Evolutionary conservation across 2,888 invertebrate genomes (phyloP).

Genomic region (Gandaritis pyraliata): DNA sequence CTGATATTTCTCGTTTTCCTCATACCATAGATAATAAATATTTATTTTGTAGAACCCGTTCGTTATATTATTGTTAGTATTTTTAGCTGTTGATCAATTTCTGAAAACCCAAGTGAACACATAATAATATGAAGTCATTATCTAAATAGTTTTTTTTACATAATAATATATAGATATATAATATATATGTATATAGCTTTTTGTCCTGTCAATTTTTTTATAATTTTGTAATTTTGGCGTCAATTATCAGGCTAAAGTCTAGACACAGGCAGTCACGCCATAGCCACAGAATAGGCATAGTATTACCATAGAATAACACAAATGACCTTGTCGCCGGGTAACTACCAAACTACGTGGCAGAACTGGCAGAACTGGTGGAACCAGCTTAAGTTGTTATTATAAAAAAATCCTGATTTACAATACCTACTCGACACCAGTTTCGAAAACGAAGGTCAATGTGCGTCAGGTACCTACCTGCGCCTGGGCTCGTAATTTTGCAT

Average conservation of each 20-base stretch:
- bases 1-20: slow-evolving; percentile 10
- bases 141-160: not conserved
- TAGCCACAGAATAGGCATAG: too few species aligned
- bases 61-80: not conserved
- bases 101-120: not conserved
- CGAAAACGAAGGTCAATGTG: slow-evolving; percentile 14
- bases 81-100: slow-evolving; percentile 2
- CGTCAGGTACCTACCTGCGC: slow-evolving; percentile 22
- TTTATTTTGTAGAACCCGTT: slow-evolving; percentile 3
- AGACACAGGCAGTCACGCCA: not conserved
- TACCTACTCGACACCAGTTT: slow-evolving; percentile 21
- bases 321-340: slow-evolving; percentile 11
- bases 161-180: too few species aligned
- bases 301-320: too few species aligned
- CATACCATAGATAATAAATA: slow-evolving; percentile 5
- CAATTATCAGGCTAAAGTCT: not conserved
- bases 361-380: slow-evolving; percentile 14
- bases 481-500: slow-evolving; percentile 7
- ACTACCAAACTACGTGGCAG: not conserved
- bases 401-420: slow-evolving; percentile 19
- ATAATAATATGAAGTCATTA: slow-evolving; percentile 3
- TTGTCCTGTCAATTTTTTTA: not conserved
- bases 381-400: slow-evolving; percentile 2
- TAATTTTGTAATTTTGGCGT: not conserved
- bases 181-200: too few species aligned